Percentiles rank a stretch among this genome's conserved stretches.
Conservation (phyloP, 1,140 invertebrate species). For the Bombus consobrinus region DNA sequence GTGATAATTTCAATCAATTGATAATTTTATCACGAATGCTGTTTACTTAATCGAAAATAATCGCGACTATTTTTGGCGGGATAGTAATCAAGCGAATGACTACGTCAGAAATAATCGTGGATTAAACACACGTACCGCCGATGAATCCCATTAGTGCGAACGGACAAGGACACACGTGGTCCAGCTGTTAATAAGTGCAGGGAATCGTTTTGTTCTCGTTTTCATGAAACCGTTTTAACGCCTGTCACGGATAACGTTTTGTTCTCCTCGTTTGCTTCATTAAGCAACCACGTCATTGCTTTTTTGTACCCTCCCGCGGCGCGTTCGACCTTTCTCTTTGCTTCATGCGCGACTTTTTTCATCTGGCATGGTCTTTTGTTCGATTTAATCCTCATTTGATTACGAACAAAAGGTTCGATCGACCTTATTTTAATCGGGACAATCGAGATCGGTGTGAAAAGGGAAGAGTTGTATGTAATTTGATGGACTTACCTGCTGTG, state of each 20-base stretch:
- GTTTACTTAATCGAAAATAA: constrained; percentile 2
- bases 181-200: constrained; percentile 64
- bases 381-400: not conserved
- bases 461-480: not conserved
- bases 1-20: not conserved
- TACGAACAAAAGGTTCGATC: not conserved
- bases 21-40: not conserved
- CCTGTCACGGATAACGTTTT: constrained; percentile 43
- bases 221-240: constrained; percentile 60
- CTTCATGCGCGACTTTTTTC: not conserved
- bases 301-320: constrained; percentile 57
- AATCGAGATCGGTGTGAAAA: not conserved
- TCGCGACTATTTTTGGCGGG: not conserved
- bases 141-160: constrained; percentile 45
- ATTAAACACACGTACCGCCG: constrained; percentile 48
- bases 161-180: constrained; percentile 47
- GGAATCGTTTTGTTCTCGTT: constrained; percentile 57
- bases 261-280: constrained; percentile 57
- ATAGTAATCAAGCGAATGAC: constrained; percentile 19
- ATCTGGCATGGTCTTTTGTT: not conserved
- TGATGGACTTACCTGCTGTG: constrained; percentile 76
- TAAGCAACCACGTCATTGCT: constrained; percentile 48
- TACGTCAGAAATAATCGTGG: constrained; percentile 47
- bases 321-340: constrained; percentile 25
- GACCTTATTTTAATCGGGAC: not conserved